Percentiles rank a stretch among this genome's conserved stretches.
Evolutionary conservation across 30 jellyfish, hydroid and myxozoan species (phyloP).

Genomic region (Mastigias papua): DNA sequence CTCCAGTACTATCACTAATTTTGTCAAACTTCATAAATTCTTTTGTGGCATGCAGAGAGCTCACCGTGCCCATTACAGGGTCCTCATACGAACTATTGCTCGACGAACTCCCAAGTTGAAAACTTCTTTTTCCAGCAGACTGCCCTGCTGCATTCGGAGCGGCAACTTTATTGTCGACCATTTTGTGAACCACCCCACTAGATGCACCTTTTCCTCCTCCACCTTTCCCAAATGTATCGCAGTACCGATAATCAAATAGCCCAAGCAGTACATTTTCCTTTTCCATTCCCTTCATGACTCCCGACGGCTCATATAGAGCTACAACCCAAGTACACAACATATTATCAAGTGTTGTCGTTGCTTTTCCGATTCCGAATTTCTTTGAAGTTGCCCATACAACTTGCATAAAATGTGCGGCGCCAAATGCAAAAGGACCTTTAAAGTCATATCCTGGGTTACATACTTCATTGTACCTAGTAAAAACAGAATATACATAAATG

Average conservation of each 20-base stretch:
- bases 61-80: not conserved
- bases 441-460: conserved; percentile 96
- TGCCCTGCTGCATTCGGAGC: conserved; percentile 67
- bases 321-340: conserved; percentile 95
- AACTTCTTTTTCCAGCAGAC: conserved; percentile 46
- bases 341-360: conserved; percentile 79
- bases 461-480: conserved; percentile 96
- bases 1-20: not conserved
- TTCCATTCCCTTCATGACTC: conserved; percentile 75
- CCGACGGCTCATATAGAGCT: conserved; percentile 93
- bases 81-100: not conserved
- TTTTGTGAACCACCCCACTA: conserved; percentile 72
- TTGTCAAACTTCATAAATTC: not conserved
- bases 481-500: not conserved
- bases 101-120: not conserved
- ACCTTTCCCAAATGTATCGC: conserved; percentile 90
- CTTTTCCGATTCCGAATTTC: conserved; percentile 94
- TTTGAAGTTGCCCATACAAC: conserved; percentile 90
- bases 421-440: conserved; percentile 69
- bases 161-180: conserved; percentile 26
- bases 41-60: not conserved
- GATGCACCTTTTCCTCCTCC: conserved; percentile 93
- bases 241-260: conserved; percentile 80
- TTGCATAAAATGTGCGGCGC: conserved; percentile 98
- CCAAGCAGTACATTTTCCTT: conserved; percentile 84